Percentiles rank a stretch among this genome's conserved stretches.
Conservation (phyloP, 2,113 vertebrate genomes). For the Progne subis region DNA sequence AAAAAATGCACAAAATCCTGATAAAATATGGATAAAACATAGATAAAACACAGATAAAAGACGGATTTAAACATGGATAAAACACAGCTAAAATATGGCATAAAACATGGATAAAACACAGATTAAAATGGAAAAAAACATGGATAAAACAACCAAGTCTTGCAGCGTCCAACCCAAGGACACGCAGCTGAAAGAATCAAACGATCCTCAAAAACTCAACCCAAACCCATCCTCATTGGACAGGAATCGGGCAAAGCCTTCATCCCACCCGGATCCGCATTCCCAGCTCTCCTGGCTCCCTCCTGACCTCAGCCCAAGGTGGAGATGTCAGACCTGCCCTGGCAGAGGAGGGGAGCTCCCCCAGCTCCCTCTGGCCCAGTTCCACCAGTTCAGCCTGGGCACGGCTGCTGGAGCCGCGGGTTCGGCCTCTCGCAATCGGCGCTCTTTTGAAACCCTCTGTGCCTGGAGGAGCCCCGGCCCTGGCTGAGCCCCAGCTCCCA, state of each 20-base stretch:
- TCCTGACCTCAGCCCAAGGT: not conserved
- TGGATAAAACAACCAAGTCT: not conserved
- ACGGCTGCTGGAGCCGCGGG: not conserved
- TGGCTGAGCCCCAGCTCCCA: conserved; percentile 14
- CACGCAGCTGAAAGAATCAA: not conserved
- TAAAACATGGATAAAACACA: not conserved
- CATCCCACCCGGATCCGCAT: not conserved
- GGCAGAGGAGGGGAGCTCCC: not conserved
- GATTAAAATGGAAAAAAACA: not conserved
- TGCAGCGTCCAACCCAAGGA: not conserved
- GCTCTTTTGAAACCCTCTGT: not conserved
- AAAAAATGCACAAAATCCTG: too few relatives aligned
- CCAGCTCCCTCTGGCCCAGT: not conserved
- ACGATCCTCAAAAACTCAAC: not conserved
- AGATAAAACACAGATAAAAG: too few relatives aligned
- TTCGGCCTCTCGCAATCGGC: not conserved
- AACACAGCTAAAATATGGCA: too few relatives aligned
- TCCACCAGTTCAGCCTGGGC: not conserved
- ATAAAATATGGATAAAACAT: too few relatives aligned
- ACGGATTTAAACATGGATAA: too few relatives aligned
- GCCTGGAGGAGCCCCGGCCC: not conserved
- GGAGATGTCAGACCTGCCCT: not conserved
- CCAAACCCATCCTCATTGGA: too few relatives aligned
- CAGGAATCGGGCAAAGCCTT: not conserved
- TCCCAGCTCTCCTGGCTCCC: not conserved